Conservation (phyloP, 1,140 invertebrate genomes). For the Polyergus mexicanus region DNA sequence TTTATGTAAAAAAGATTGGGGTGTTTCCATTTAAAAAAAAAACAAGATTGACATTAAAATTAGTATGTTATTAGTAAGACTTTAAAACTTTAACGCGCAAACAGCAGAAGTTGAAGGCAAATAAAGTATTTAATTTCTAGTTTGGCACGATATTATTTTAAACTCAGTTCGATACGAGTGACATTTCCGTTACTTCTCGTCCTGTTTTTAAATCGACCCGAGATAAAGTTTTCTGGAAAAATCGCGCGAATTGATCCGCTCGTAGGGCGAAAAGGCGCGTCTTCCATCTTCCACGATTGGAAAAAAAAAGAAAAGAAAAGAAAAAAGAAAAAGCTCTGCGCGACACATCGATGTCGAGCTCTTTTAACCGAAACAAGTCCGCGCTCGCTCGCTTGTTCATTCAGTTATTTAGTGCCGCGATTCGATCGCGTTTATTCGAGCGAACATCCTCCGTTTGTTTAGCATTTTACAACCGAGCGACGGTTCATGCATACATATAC, state of each 20-base stretch:
- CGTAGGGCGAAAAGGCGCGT: constrained; percentile 2
- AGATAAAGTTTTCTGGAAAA: background rate
- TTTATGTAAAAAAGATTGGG: too few species aligned
- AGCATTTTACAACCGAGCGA: constrained; percentile 77
- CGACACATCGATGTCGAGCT: constrained; percentile 57
- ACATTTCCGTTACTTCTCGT: background rate
- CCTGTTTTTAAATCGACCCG: background rate
- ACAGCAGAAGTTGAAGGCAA: too few species aligned
- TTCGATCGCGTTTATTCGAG: constrained; percentile 75
- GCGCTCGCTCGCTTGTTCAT: constrained; percentile 64
- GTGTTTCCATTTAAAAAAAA: too few species aligned
- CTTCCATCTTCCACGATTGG: constrained; percentile 4
- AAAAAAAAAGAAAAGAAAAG: constrained; percentile 42
- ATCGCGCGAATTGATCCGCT: constrained; percentile 33
- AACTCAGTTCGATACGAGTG: background rate
- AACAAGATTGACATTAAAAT: too few species aligned
- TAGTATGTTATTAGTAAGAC: background rate
- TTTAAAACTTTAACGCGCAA: background rate
- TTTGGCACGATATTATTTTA: background rate
- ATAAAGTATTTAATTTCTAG: background rate
- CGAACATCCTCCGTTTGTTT: constrained; percentile 78
- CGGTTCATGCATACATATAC: constrained; percentile 49
- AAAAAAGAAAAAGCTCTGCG: constrained; percentile 37
- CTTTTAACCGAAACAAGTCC: constrained; percentile 67
- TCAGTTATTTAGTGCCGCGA: constrained; percentile 75